Percentiles rank a stretch among this genome's conserved stretches.
phyloP scores from a whole-genome alignment of 2,888 invertebrate genomes.

The Agrochola lychnidis region DNA sequence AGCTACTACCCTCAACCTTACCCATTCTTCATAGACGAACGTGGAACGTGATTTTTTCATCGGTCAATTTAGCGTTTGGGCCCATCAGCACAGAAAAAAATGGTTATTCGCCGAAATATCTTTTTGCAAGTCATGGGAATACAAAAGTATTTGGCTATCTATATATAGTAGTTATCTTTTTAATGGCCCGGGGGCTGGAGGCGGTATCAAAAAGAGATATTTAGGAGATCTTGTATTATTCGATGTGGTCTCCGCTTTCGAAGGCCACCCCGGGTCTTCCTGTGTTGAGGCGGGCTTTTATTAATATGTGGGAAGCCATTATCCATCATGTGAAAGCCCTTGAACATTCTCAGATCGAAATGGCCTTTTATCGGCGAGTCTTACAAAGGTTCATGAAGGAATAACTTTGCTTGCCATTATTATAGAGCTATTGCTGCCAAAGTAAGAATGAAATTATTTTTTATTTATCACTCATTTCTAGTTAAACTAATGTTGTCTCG shows the following conservation, averaged over 20 bases:
- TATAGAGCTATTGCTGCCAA: too few relatives aligned
- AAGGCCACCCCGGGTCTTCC: slow-evolving; percentile 51
- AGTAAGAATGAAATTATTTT: not conserved
- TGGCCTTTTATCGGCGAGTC: not conserved
- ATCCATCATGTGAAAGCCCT: not conserved
- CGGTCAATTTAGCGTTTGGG: slow-evolving; percentile 55
- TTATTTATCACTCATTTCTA: not conserved
- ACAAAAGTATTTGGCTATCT: slow-evolving; percentile 56
- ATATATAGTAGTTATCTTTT: slow-evolving; percentile 59
- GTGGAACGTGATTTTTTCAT: slow-evolving; percentile 34
- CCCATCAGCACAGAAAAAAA: slow-evolving; percentile 48
- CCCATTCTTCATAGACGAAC: slow-evolving; percentile 25
- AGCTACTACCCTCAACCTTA: slow-evolving; percentile 5
- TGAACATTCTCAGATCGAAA: slow-evolving; percentile 2
- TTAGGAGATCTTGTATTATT: slow-evolving; percentile 42
- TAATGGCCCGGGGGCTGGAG: slow-evolving; percentile 43
- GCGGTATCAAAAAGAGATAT: slow-evolving; percentile 60
- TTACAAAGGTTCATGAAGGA: not conserved
- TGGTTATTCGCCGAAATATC: slow-evolving; percentile 48
- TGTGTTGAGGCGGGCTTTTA: slow-evolving; percentile 28
- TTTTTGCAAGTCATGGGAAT: slow-evolving; percentile 45
- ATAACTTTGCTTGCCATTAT: not conserved
- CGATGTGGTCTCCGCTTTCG: slow-evolving; percentile 37
- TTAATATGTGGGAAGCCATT: slow-evolving; percentile 40
- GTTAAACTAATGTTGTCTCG: not conserved